Percentiles rank a stretch among this genome's conserved stretches.
Evolutionary conservation across 2,888 invertebrate genomes (phyloP).

Genomic region (Nomada lathburiana): DNA sequence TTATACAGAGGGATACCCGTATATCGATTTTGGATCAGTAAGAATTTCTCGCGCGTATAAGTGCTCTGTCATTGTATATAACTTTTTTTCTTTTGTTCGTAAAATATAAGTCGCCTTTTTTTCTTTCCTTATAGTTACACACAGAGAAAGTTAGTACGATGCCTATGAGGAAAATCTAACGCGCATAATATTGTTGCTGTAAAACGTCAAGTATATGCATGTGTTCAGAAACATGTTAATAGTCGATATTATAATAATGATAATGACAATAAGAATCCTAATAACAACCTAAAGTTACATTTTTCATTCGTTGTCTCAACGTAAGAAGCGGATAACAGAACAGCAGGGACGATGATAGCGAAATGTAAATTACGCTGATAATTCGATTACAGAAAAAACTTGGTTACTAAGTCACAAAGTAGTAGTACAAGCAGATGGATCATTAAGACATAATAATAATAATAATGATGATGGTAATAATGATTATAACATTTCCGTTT

Average conservation of each 20-base stretch:
- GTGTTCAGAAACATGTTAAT: not conserved
- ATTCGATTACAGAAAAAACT: conserved; percentile 56
- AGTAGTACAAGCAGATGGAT: conserved; percentile 15
- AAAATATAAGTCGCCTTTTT: not conserved
- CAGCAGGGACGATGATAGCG: conserved; percentile 42
- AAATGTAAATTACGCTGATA: conserved; percentile 56
- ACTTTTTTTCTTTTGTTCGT: not conserved
- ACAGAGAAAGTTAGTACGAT: conserved; percentile 28
- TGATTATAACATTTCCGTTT: conserved; percentile 26
- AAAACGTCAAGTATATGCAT: conserved; percentile 27
- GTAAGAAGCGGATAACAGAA: conserved; percentile 15
- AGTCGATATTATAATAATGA: conserved; percentile 2
- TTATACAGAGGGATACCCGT: not conserved
- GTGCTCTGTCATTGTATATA: not conserved
- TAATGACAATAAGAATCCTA: conserved; percentile 3
- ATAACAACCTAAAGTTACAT: conserved; percentile 10
- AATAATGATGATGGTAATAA: not conserved
- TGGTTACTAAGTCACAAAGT: conserved; percentile 71
- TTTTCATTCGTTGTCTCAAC: not conserved
- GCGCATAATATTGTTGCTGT: conserved; percentile 18
- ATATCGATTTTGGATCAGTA: conserved; percentile 25
- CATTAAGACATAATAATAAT: conserved; percentile 49
- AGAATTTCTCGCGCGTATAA: conserved; percentile 16
- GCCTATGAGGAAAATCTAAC: conserved; percentile 17
- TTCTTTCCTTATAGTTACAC: conserved; percentile 6